phyloP scores from a whole-genome alignment of 2,797 vertebrate genomes.

The Gymnothorax reevesii region DNA sequence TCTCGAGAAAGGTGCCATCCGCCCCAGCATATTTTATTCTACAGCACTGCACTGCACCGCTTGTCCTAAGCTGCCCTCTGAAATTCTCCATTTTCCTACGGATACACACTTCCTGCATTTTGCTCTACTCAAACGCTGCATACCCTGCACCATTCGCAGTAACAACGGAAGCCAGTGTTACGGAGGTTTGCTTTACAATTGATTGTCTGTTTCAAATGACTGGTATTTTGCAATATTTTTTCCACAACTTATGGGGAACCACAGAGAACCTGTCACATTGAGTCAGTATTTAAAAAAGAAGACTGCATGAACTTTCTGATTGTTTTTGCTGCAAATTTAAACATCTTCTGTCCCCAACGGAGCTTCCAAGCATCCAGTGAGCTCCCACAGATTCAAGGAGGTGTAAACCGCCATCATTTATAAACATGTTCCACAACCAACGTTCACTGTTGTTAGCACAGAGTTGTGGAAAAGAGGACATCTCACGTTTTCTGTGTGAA shows the following conservation, averaged over 20 bases:
- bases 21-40: constrained; percentile 13
- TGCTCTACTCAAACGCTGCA: background rate
- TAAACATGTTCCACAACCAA: background rate
- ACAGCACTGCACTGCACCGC: background rate
- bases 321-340: background rate
- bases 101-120: background rate
- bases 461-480: background rate
- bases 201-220: background rate
- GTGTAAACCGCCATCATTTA: background rate
- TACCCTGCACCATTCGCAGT: background rate
- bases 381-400: background rate
- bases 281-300: background rate
- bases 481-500: constrained; percentile 10
- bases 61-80: background rate
- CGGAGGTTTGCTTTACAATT: background rate
- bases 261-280: background rate
- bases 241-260: background rate
- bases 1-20: background rate
- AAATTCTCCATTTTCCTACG: background rate
- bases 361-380: background rate
- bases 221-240: background rate
- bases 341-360: background rate
- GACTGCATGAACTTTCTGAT: background rate
- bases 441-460: background rate
- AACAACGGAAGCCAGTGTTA: background rate